Conservation (phyloP, 1,140 invertebrate species). For the Drosophila littoralis region DNA sequence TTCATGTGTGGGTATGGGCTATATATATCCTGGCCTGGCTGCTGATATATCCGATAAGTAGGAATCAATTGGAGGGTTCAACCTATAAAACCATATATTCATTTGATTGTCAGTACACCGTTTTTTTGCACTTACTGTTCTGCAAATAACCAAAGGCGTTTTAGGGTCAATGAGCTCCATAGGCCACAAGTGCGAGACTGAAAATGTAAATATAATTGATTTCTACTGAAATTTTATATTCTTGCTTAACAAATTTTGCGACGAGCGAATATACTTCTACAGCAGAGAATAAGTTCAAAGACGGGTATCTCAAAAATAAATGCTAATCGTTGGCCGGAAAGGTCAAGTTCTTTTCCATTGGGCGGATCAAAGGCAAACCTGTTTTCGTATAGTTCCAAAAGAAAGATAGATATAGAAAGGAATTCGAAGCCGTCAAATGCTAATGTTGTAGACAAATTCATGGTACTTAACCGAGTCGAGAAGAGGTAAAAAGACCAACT, state of each 20-base stretch:
- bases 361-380: slow-evolving; percentile 65
- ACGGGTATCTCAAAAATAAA: slow-evolving; percentile 4
- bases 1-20: too few species aligned
- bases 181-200: slow-evolving; percentile 36
- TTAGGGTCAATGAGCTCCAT: slow-evolving; percentile 63
- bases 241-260: slow-evolving; percentile 13
- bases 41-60: too few species aligned
- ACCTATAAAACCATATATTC: too few species aligned
- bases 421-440: slow-evolving; percentile 3
- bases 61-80: too few species aligned
- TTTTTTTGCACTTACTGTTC: slow-evolving; percentile 32
- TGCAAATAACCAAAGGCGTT: slow-evolving; percentile 23
- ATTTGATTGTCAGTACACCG: neutral
- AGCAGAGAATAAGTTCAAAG: neutral
- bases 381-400: slow-evolving; percentile 26
- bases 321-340: slow-evolving; percentile 54
- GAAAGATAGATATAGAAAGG: slow-evolving; percentile 11
- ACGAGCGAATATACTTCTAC: slow-evolving; percentile 18
- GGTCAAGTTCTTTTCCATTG: slow-evolving; percentile 55
- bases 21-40: too few species aligned
- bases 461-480: neutral
- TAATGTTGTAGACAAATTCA: slow-evolving; percentile 1
- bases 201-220: slow-evolving; percentile 35
- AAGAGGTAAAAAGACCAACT: slow-evolving; percentile 18
- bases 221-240: slow-evolving; percentile 24